Evolutionary conservation across 2,888 invertebrate species (phyloP), one percentile per base, ranked within the genome.

Genomic region (Meteorus colon): DNA sequence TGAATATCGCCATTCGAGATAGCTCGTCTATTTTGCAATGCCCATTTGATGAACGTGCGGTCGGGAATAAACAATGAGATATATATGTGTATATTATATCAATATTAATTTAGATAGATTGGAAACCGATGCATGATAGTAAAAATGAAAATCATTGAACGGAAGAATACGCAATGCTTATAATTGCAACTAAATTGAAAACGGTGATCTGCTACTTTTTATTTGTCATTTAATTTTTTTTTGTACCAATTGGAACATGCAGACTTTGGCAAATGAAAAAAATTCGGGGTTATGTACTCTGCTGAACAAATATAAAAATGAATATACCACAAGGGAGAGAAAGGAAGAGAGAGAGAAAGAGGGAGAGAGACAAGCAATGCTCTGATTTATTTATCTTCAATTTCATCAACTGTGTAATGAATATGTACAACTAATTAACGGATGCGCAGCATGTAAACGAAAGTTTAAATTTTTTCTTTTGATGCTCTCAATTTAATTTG

Each of bases 401-500:
- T 24, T 19, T n/a, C 19, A 55, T 55, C 10, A 24, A 19, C 8
- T 55, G n/a, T 24, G n/a, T 55, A 55, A 55, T 6, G 55, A 24
- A 19, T 55, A 24, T 4, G 19, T 55, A 55, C 10, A 8, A 4
- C 4, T 55, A 55, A 55, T 55, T 55, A 24, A 8, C n/a, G 48
- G n/a, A 55, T 8, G 19, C 10, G n/a, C n/a, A 19, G 1, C 19
- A n/a, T 19, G 0, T 34, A 8, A 34, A 34, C 34, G 8, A 34
- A 34, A 34, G 5, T 34, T 4, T 34, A 8, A 8, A 34, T 34
- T 6, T 34, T 34, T 66, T 6, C 14, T 14, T 24, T 37, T 19
- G 29, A 29, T 16, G n/a, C 27, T 62, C 14, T 66, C 29, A 51
- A 48, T 65, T 62, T 83, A 82, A 82, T 83, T 80, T 76, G 76